Evolutionary conservation across 2,797 vertebrate genomes (phyloP), one percentile per base, ranked within the genome.

Genomic region (Gymnoscopelus microlampas): DNA sequence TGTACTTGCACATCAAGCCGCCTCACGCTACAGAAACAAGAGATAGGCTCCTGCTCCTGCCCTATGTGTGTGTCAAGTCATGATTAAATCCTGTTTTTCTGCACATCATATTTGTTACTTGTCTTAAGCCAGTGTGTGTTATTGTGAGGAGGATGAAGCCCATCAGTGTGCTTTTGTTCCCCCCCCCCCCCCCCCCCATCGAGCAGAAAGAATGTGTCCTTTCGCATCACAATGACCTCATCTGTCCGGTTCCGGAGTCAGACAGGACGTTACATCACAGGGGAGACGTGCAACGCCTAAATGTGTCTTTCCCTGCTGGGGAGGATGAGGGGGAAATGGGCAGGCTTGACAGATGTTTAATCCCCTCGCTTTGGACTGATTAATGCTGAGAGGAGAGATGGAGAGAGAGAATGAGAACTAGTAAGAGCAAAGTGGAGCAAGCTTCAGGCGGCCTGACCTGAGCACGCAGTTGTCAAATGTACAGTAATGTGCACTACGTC

Each of bases 311-410:
- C 81, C 72, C 85, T 81, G 89, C 78, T 63, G 67, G 77, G 26
- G 26, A 29, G 39, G 39, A 44, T 2, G 5, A 1, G 39, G 39
- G 39, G 69, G 71, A 76, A 87, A 75, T 53, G 74, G 80, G 76
- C 72, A 72, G 76, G 68, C 79, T 83, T 80, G 88, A 90, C 88
- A 89, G 87, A 90, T 93, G 92, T 87, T 92, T 92, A 91, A 93
- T 93, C 90, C 87, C 63, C 53, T 54, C 15, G 76, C 85, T 86
- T 85, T 88, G 83, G 85, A 90, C 83, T 75, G 91, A 89, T 87
- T 84, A 79, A 81, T 77, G 83, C 84, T 29, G 60, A 80, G 78
- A 12, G 44, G 68, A 80, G 15, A 53, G 71, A 56, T 47, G 12
- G 75, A 80, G 77, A 14, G 58, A 68, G 66, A 51, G 78, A 68